Conservation (phyloP, 2,888 invertebrate species). For the Drosophila formosana region DNA sequence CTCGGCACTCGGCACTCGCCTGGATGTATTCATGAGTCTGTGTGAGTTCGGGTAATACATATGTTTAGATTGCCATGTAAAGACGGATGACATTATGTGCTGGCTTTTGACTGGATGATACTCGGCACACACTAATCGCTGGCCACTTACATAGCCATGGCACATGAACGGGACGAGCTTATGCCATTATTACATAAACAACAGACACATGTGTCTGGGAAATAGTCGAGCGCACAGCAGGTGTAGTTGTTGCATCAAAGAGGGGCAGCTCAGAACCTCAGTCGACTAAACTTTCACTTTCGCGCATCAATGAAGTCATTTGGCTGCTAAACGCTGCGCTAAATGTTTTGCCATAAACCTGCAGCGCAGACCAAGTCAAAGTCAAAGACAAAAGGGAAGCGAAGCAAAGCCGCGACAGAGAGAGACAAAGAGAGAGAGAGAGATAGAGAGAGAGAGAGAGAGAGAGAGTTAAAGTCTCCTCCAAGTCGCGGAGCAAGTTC, state of each 20-base stretch:
- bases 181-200: constrained; percentile 10
- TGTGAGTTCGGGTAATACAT: constrained; percentile 64
- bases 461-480: too few relatives aligned
- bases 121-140: constrained; percentile 24
- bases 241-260: not conserved
- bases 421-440: too few relatives aligned
- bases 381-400: constrained; percentile 48
- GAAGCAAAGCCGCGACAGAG: constrained; percentile 31
- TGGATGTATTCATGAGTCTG: not conserved
- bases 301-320: constrained; percentile 68
- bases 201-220: not conserved
- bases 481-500: constrained; percentile 63
- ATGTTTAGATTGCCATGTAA: constrained; percentile 80
- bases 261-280: not conserved
- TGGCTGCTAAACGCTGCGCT: constrained; percentile 67
- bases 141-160: not conserved
- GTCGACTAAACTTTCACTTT: constrained; percentile 24
- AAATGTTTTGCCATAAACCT: constrained; percentile 72
- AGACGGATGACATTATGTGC: constrained; percentile 58
- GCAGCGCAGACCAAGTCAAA: constrained; percentile 39
- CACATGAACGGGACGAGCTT: too few relatives aligned
- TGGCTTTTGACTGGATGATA: constrained; percentile 24
- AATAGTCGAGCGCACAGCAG: not conserved
- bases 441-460: too few relatives aligned
- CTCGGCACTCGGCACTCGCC: not conserved